Base-by-base conservation (phyloP, 2,797 vertebrate species). In the Gymnoscopelus braueri region DNA sequence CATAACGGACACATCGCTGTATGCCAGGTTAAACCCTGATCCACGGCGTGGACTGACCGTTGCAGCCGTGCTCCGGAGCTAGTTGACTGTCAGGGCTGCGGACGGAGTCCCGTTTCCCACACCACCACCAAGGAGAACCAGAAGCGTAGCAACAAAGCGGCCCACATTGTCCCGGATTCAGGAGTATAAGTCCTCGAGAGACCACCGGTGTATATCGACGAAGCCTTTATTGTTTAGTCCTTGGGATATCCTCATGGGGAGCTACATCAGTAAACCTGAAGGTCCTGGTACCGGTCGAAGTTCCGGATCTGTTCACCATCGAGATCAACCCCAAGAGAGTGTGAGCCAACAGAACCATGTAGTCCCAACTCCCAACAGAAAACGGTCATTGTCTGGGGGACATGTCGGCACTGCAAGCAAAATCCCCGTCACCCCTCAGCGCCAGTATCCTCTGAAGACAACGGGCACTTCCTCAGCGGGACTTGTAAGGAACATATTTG, bases 361-460 rank as follows among this genome's bases (percentile, higher is more conserved):
- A 0, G 90, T 92, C 4, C 84, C 59, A 0, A 91, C 91, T 0
- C 93, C 93, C 0, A 94, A 90, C 86, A 84, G 89, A 79, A 91
- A 92, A 71, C 84, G 94, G 79, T 93, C 92, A 3, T 94, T 95
- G 39, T 74, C 90, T 1, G 87, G 88, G 91, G 94, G 94, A 35
- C 65, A 89, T 0, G 52, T 67, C 6, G 79, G 81, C 6, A 5
- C 88, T 10, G 35, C 57, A 0, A 73, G 84, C 64, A 88, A 89
- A 54, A 95, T 96, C 80, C 83, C 83, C 66, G 92, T 95, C 79
- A 94, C 94, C 23, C 95, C 95, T 0, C 95, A 94, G 73, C 94
- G 95, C 47, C 95, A 95, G 44, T 98, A 97, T 79, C 96, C 97
- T 0, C 90, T 96, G 32, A 96, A 96, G 70, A 95, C 95, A 87